Percentiles rank a stretch among this genome's conserved stretches.
Conservation (phyloP, 1,140 invertebrate genomes). For the Aphaenogaster ashmeadi region DNA sequence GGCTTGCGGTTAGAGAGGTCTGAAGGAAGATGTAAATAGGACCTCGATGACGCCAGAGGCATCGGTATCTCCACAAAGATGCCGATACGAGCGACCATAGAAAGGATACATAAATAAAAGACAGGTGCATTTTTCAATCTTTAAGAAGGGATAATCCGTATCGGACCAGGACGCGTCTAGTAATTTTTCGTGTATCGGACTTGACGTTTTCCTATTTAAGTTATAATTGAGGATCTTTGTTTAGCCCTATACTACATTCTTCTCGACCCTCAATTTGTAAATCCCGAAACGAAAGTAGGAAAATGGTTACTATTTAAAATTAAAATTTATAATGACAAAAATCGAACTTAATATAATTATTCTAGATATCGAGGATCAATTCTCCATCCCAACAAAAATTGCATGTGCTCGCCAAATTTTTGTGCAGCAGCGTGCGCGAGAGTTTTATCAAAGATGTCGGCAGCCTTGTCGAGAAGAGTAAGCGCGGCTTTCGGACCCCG, state of each 20-base stretch:
- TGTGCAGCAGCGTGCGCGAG: constrained; percentile 15
- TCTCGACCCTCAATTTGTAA: not conserved
- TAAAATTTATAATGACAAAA: not conserved
- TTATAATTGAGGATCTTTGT: not conserved
- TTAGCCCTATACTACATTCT: not conserved
- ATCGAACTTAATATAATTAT: not conserved
- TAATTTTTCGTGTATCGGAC: constrained; percentile 58
- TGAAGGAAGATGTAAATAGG: constrained; percentile 69
- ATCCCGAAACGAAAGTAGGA: not conserved
- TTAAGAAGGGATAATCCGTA: constrained; percentile 69
- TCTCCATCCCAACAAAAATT: not conserved
- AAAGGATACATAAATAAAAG: constrained; percentile 76
- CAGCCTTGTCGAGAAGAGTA: constrained; percentile 70
- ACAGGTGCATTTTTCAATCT: constrained; percentile 74
- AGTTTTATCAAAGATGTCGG: constrained; percentile 65
- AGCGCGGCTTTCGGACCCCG: constrained; percentile 70
- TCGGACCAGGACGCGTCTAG: constrained; percentile 51
- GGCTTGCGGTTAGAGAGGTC: constrained; percentile 66
- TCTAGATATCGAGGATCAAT: not conserved
- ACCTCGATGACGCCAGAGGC: constrained; percentile 54
- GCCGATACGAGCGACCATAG: constrained; percentile 57
- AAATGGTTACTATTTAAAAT: not conserved
- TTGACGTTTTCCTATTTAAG: constrained; percentile 57
- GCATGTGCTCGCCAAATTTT: constrained; percentile 25
- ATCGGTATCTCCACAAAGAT: constrained; percentile 66